Conservation (phyloP, 1,140 invertebrate genomes). For the Penaeus indicus region DNA sequence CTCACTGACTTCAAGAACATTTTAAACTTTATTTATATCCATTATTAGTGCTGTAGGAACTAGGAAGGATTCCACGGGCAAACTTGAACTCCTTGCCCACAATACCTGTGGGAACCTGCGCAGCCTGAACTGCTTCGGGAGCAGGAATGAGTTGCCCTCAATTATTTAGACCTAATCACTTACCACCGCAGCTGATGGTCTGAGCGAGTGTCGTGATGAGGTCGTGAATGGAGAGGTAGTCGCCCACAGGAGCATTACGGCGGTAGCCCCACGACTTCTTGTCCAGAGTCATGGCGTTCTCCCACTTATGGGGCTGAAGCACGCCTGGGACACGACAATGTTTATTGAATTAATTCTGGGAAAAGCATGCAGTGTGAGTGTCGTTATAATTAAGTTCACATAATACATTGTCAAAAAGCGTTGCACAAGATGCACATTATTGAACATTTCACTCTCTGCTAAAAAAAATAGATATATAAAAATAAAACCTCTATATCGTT, state of each 20-base stretch:
- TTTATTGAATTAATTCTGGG: neutral
- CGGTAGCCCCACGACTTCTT: slow-evolving; percentile 90
- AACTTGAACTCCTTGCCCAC: too few species aligned
- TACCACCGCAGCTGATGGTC: slow-evolving; percentile 92
- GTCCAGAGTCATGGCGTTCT: slow-evolving; percentile 94
- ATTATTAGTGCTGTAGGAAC: too few species aligned
- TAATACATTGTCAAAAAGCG: too few species aligned
- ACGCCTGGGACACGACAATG: slow-evolving; percentile 77
- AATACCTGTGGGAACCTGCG: slow-evolving; percentile 60
- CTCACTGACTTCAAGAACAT: too few species aligned
- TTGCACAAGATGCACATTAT: too few species aligned
- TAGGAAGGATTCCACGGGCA: too few species aligned
- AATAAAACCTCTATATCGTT: neutral
- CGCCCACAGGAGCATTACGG: slow-evolving; percentile 79
- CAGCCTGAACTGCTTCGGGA: neutral
- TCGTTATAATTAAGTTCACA: slow-evolving; percentile 48
- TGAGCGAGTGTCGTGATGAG: slow-evolving; percentile 77
- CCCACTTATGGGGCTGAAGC: slow-evolving; percentile 86
- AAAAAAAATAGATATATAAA: neutral
- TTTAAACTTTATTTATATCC: too few species aligned
- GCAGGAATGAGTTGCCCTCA: neutral
- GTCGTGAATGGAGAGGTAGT: slow-evolving; percentile 81
- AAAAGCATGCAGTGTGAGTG: neutral
- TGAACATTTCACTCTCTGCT: neutral
- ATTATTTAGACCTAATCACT: slow-evolving; percentile 69